A percentile compares a stretch with the other conserved stretches of the same genome.
These are phyloP conservation scores for Platalea minor DNA, from an alignment of 2,797 vertebrate genomes.

Conservation along the genomic window DNA sequence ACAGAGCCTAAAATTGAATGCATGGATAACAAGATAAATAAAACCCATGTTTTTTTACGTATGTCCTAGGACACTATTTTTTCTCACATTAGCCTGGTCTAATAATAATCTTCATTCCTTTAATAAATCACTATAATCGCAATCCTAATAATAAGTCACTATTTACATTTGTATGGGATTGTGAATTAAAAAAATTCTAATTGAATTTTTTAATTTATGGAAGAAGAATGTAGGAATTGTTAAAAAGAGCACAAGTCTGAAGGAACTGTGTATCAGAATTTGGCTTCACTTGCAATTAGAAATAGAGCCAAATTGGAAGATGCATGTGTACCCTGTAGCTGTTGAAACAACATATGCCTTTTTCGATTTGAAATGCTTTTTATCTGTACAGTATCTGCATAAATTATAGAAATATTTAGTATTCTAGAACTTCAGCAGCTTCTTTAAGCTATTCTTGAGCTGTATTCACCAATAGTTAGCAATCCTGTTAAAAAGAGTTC, in stretches of 20 bases:
- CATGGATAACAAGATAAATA: background rate
- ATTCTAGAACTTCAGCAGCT: background rate
- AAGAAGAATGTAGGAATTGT: background rate
- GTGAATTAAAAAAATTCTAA: background rate
- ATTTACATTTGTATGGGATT: background rate
- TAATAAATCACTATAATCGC: background rate
- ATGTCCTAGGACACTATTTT: background rate
- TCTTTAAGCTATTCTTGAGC: background rate
- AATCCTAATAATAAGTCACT: background rate
- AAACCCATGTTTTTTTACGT: background rate
- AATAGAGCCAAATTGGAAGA: background rate
- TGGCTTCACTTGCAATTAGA: background rate
- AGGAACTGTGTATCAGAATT: background rate
- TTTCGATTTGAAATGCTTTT: background rate
- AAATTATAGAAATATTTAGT: background rate
- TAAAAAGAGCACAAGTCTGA: background rate
- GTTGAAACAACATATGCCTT: background rate
- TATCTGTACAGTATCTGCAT: background rate
- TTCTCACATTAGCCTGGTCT: background rate
- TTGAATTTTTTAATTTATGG: background rate
- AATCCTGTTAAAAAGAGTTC: background rate
- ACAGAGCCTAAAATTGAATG: background rate
- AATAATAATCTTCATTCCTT: background rate
- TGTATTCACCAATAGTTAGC: background rate
- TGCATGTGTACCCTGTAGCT: background rate